A percentile compares a stretch with the other conserved stretches of the same genome.
These are phyloP conservation scores for Aspidiotus destructor DNA, from an alignment of 2,888 invertebrate genomes.

Conservation along the genomic window DNA sequence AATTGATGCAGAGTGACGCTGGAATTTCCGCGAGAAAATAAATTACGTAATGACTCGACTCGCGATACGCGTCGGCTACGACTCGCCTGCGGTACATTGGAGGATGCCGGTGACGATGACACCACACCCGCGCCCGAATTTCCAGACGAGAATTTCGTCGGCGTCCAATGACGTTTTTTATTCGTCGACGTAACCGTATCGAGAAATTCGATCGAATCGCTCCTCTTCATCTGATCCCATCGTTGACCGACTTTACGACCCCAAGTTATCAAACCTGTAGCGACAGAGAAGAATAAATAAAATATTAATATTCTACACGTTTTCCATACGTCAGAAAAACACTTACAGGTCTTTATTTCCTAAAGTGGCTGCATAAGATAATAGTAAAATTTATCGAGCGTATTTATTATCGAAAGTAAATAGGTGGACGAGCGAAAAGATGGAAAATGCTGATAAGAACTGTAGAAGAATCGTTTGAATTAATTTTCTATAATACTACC, in stretches of 20 bases:
- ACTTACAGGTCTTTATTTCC: no score
- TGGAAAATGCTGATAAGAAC: no score
- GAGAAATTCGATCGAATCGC: conserved; percentile 51
- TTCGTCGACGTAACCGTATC: conserved; percentile 41
- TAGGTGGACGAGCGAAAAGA: no score
- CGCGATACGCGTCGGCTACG: conserved; percentile 44
- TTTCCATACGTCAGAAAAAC: neutral
- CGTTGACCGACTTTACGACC: conserved; percentile 51
- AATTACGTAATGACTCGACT: conserved; percentile 48
- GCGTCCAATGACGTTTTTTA: conserved; percentile 45
- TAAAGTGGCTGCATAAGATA: no score
- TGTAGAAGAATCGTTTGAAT: no score
- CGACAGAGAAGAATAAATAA: neutral
- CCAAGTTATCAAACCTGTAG: conserved; percentile 52
- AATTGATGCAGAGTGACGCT: conserved; percentile 36
- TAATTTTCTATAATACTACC: no score
- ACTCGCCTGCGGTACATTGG: conserved; percentile 8
- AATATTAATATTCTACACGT: neutral
- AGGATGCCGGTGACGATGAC: neutral
- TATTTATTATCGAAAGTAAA: no score
- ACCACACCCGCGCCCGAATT: no score
- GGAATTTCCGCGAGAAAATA: conserved; percentile 42
- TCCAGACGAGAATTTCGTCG: conserved; percentile 36
- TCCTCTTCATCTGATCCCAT: conserved; percentile 52
- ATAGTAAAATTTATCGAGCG: no score